Evolutionary conservation across 2,888 invertebrate species (phyloP), one percentile per base, ranked within the genome.

Genomic region (Podabrus alpinus): DNA sequence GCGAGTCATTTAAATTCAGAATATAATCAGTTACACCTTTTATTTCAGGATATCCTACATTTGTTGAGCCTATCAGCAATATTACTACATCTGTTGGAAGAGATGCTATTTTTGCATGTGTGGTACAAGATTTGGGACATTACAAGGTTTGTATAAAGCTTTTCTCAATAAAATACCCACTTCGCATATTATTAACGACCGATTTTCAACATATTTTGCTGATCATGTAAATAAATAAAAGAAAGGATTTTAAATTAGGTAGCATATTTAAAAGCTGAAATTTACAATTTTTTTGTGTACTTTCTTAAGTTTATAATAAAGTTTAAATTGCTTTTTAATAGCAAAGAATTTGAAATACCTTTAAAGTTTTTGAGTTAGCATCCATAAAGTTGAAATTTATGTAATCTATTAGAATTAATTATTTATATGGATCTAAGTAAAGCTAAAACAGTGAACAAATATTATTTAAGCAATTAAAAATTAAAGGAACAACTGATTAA

Each of bases 21-120:
- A 71, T 74, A 74, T 77, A 77, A 77, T 74, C 74, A 72, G 68
- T 71, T 59, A 68, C 59, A 76, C 29, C 79, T 82, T 79, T 84
- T 82, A 84, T 90, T 90, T 73, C 90, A 94, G 92, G 92, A 88
- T 93, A 93, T 88, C 95, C 95, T 9, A 93, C 93, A 82, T 96
- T 96, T 88, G 93, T 92, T 83, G 93, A 92, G 73, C 94, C 95
- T 70, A 95, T 96, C 83, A 88, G 91, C 80, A 96, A 96, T 88
- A 93, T 94, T 81, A 96, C 96, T 9, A 92, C 93, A 10, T 93
- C 96, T 13, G 92, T 96, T 72, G 95, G 96, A 64, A 90, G 96
- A 76, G 96, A 96, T 87, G 96, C 95, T 7, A 90, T 93, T 69
- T 90, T 96, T 69, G 92, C 93, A 68, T 96, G 96, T 86, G 89